phyloP scores from a whole-genome alignment of 2,113 vertebrate species.

The Crotalus viridis region DNA sequence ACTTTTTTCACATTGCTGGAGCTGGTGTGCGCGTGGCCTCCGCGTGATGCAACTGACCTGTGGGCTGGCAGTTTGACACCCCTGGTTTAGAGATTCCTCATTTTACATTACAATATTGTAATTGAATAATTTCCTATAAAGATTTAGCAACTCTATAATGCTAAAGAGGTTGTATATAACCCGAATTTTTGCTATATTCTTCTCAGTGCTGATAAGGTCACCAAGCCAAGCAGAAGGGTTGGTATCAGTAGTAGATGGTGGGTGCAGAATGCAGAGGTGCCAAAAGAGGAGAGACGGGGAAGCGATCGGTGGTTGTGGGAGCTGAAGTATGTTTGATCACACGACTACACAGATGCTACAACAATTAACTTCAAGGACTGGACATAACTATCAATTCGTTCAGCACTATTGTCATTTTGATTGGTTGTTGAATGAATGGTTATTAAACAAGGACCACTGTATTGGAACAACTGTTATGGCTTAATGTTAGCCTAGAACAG shows the following conservation, averaged over 20 bases:
- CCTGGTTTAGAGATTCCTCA: neutral
- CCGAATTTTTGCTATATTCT: neutral
- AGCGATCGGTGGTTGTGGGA: neutral
- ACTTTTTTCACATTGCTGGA: too few species aligned
- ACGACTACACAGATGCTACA: neutral
- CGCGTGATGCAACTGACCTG: too few species aligned
- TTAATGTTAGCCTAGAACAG: conserved; percentile 46
- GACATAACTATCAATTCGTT: neutral
- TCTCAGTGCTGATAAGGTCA: neutral
- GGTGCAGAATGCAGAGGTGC: neutral
- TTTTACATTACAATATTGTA: neutral
- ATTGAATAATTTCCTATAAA: neutral
- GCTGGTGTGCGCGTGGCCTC: too few species aligned
- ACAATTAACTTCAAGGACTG: neutral
- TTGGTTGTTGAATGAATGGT: neutral
- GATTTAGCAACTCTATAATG: neutral
- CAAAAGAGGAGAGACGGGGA: neutral
- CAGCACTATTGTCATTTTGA: neutral
- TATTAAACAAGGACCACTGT: conserved; percentile 12
- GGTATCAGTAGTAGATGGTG: neutral
- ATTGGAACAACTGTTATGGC: conserved; percentile 50
- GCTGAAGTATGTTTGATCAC: neutral
- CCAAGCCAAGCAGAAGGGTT: neutral
- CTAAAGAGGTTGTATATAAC: neutral
- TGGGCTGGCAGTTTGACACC: too few species aligned